Conservation (phyloP, 35 echinoderm and acorn worm species). For the Anneissia japonica region DNA sequence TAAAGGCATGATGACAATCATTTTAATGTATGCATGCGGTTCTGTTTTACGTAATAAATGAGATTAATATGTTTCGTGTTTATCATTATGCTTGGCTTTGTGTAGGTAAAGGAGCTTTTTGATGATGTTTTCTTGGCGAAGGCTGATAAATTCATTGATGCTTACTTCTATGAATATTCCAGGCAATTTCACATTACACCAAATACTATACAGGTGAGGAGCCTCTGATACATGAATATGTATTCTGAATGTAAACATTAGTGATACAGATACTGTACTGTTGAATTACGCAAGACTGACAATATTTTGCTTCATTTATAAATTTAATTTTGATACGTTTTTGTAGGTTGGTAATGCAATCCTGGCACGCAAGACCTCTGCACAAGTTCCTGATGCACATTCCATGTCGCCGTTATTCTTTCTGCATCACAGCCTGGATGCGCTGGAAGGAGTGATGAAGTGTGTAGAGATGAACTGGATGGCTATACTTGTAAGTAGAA, state of each 20-base stretch:
- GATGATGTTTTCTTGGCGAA: conserved; percentile 16
- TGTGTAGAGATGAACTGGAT: conserved; percentile 99
- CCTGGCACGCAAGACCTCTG: conserved; percentile 5
- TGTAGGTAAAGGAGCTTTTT: conserved; percentile 47
- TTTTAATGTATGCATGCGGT: neutral
- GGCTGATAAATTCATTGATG: conserved; percentile 2
- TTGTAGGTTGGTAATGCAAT: conserved; percentile 74
- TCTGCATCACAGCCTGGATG: conserved; percentile 68
- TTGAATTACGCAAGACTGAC: too few species aligned
- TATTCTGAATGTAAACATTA: neutral
- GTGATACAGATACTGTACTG: too few species aligned
- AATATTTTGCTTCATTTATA: too few species aligned
- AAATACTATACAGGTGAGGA: conserved; percentile 53
- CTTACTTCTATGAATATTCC: conserved; percentile 47
- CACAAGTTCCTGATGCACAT: neutral
- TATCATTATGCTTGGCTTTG: too few species aligned
- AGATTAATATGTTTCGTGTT: too few species aligned
- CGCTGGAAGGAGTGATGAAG: conserved; percentile 83
- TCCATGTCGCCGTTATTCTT: conserved; percentile 32
- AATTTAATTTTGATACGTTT: neutral
- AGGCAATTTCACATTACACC: conserved; percentile 76
- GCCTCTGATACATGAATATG: neutral
- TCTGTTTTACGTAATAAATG: neutral
- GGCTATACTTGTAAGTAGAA: conserved; percentile 73
- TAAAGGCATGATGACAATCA: neutral